Evolutionary conservation across 2,113 vertebrate genomes (phyloP), one percentile per base, ranked within the genome.

Genomic region (Myxocyprinus asiaticus): DNA sequence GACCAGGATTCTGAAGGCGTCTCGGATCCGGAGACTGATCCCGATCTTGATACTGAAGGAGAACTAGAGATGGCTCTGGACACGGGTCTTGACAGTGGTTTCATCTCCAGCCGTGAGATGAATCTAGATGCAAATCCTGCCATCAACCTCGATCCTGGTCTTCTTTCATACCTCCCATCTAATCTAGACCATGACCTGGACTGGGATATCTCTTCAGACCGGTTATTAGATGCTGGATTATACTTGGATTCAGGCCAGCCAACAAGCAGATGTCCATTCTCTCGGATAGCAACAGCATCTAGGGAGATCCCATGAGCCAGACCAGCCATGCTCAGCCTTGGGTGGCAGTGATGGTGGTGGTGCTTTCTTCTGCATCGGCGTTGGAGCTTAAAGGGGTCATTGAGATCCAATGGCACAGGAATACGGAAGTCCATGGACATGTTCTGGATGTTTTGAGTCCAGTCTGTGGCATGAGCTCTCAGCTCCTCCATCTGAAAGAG

Each of bases 381-480:
- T 71, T 93, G 91, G 84, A 94, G 86, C 53, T 93, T 91, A 83
- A 94, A 90, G 11, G 90, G 92, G 74, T 94, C 88, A 3, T 94
- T 94, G 78, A 90, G 91, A 84, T 94, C 93, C 66, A 95, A 83
- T 0, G 90, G 92, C 74, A 94, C 94, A 1, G 94, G 94, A 77
- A 95, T 93, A 45, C 94, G 94, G 73, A 95, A 93, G 76, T 95
- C 94, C 81, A 94, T 93, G 0, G 95, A 95, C 92, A 96, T 93
- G 72, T 91, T 92, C 82, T 95, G 89, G 89, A 92, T 92, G 83
- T 92, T 94, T 91, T 75, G 95, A 0, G 94, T 95, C 95, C 96
- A 97, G 90, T 95, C 95, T 71, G 95, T 96, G 2, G 96, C 96
- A 7, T 96, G 95, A 0, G 96, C 95, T 2, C 94, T 94, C 75